Percentiles rank a stretch among this genome's conserved stretches.
Evolutionary conservation across 2,113 vertebrate genomes (phyloP).

Genomic region (Panthera uncia): DNA sequence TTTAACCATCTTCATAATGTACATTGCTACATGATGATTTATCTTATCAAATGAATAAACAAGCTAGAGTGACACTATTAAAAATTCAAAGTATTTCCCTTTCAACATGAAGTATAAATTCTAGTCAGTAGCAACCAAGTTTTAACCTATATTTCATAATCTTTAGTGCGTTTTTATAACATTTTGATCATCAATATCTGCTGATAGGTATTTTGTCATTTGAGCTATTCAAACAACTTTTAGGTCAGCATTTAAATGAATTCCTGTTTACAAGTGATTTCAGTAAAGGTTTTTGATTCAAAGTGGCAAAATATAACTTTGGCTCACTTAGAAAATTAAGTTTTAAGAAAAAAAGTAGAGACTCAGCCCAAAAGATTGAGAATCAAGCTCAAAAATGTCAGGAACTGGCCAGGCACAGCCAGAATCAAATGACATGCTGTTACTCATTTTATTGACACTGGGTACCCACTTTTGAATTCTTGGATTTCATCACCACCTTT

Average conservation of each 20-base stretch:
- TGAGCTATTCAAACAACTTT: neutral
- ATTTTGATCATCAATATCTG: neutral
- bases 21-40: neutral
- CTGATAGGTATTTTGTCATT: neutral
- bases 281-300: neutral
- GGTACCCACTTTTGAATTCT: neutral
- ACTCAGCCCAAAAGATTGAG: neutral
- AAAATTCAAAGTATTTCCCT: neutral
- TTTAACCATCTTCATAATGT: neutral
- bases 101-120: neutral
- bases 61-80: neutral
- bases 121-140: neutral
- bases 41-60: neutral
- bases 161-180: neutral
- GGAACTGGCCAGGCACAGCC: neutral
- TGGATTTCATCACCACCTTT: neutral
- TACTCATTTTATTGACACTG: neutral
- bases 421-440: neutral
- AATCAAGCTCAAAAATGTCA: neutral
- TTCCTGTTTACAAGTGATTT: neutral
- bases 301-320: neutral
- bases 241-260: neutral
- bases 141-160: neutral
- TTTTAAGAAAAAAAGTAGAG: neutral
- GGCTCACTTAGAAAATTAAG: neutral